These are phyloP conservation scores for Girardinus metallicus DNA, from an alignment of 2,797 vertebrate genomes.

Conservation along the genomic window DNA sequence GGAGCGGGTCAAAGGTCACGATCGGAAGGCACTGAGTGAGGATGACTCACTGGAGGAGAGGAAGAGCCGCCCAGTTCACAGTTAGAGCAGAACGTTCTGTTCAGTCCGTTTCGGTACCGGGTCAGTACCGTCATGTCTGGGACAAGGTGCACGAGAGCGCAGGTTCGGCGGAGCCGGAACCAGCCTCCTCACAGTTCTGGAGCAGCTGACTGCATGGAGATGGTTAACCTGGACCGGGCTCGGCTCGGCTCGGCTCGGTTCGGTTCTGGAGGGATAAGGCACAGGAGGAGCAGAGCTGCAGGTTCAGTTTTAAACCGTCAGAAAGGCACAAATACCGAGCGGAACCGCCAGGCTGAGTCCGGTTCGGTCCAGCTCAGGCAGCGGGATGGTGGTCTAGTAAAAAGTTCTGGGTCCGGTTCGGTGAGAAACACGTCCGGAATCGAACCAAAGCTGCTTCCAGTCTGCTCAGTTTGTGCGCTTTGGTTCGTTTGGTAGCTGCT, in stretches of 20 bases:
- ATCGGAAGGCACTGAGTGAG: conserved; percentile 72
- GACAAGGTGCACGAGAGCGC: conserved; percentile 46
- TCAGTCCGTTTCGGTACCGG: conserved; percentile 42
- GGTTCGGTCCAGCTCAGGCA: not conserved
- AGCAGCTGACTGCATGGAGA: not conserved
- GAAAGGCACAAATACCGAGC: conserved; percentile 70
- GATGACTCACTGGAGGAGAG: conserved; percentile 44
- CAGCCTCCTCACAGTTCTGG: not conserved
- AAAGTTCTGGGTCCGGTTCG: not conserved
- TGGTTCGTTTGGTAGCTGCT: not conserved
- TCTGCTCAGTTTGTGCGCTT: not conserved
- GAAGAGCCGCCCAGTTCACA: conserved; percentile 72
- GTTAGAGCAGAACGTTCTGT: conserved; percentile 49
- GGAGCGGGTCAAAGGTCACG: conserved; percentile 58
- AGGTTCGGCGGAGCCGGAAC: conserved; percentile 22
- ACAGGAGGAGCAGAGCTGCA: conserved; percentile 56
- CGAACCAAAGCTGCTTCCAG: not conserved
- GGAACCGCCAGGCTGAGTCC: not conserved
- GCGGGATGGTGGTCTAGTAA: not conserved
- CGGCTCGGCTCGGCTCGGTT: no score
- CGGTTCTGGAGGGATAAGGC: conserved; percentile 52
- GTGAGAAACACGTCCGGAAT: conserved; percentile 6
- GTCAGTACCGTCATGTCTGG: conserved; percentile 56
- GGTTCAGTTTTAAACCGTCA: conserved; percentile 3
- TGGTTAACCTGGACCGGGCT: not conserved